These are phyloP conservation scores for Eupelmus urozonus DNA, from an alignment of 2,888 invertebrate genomes.

Conservation along the genomic window DNA sequence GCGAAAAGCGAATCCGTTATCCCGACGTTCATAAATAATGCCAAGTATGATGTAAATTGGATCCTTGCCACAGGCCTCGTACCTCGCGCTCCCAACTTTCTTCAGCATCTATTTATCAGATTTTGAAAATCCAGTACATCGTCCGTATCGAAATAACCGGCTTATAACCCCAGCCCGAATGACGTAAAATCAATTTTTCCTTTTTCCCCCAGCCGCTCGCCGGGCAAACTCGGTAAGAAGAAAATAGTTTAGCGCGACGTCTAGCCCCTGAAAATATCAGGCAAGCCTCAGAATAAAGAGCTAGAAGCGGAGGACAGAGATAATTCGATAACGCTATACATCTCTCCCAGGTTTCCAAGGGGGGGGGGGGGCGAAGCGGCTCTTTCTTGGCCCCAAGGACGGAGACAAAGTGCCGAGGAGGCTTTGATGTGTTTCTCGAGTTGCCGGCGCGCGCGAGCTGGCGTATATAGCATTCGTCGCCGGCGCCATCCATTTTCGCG, in stretches of 20 bases:
- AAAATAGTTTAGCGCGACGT: not conserved
- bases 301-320: conserved; percentile 1
- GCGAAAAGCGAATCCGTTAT: not conserved
- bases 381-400: not conserved
- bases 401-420: conserved; percentile 33
- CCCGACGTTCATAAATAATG: not conserved
- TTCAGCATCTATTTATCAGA: not conserved
- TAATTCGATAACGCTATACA: conserved; percentile 46
- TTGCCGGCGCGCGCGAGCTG: no score
- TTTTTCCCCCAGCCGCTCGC: not conserved
- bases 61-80: not conserved
- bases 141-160: conserved; percentile 8
- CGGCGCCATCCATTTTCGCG: conserved; percentile 66
- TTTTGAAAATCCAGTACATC: not conserved
- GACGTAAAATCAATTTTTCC: conserved; percentile 42
- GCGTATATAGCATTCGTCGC: conserved; percentile 44
- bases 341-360: no score
- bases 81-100: not conserved
- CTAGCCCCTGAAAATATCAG: not conserved
- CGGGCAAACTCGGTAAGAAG: not conserved
- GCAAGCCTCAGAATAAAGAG: conserved; percentile 1
- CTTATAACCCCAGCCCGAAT: not conserved
- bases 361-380: not conserved
- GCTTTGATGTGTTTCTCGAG: conserved; percentile 58
- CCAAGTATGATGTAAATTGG: not conserved